phyloP scores from a whole-genome alignment of 2,113 vertebrate genomes.

The Anolis carolinensis region DNA sequence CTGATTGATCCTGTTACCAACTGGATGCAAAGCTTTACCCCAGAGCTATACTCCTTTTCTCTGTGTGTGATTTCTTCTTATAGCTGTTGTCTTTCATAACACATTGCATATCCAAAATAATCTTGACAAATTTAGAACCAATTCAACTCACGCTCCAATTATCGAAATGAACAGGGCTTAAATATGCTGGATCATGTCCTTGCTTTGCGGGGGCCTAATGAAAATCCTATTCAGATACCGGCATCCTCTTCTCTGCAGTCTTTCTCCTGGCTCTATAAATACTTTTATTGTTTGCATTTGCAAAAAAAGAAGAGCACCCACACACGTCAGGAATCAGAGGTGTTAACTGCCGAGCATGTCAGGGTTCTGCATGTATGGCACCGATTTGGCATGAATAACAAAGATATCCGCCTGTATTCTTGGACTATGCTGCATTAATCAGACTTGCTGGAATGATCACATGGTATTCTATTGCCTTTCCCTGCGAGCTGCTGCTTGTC shows the following conservation, averaged over 20 bases:
- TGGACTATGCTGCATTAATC: conserved; percentile 80
- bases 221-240: conserved; percentile 7
- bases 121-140: conserved; percentile 54
- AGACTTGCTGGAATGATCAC: conserved; percentile 89
- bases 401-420: conserved; percentile 78
- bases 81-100: conserved; percentile 57
- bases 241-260: background rate
- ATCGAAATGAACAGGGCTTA: background rate
- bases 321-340: background rate
- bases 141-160: background rate
- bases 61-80: conserved; percentile 54
- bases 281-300: conserved; percentile 3
- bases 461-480: conserved; percentile 82
- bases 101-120: conserved; percentile 44
- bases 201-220: conserved; percentile 46
- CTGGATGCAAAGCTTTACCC: too few species aligned
- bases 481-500: conserved; percentile 78
- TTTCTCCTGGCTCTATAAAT: conserved; percentile 45
- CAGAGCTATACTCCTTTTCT: background rate
- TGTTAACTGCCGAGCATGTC: conserved; percentile 47
- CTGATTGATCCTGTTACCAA: background rate
- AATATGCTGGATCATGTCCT: conserved; percentile 5
- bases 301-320: background rate
- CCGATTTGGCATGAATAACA: conserved; percentile 68
- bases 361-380: conserved; percentile 41